Base-by-base conservation (phyloP, 2,113 vertebrate species). In the Phylloscopus trochilus region DNA sequence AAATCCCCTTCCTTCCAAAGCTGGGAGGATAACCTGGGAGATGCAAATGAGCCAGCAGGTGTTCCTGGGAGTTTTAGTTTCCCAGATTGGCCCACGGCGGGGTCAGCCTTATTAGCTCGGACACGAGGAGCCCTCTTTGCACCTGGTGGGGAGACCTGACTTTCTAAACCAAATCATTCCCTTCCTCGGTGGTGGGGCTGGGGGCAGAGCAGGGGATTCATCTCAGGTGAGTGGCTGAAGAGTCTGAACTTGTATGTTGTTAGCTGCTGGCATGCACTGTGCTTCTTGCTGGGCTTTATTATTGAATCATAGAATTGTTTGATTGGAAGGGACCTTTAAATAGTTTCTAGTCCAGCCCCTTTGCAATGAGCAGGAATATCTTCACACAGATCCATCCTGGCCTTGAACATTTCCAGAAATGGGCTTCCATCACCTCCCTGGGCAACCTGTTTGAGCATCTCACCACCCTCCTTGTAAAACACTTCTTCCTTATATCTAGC, bases 161-260 rank as follows among this genome's bases (percentile, higher is more conserved):
- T 68, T 60, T 79, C 43, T 69, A 69, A 91, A 67, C 6, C 21
- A 18, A n/a, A 18, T 16, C 3, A 10, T 52, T 60, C 10, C 6
- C 2, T 52, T n/a, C 5, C 4, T 27, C 4, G 1, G 21, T 30
- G 6, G 10, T 1, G 12, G 16, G 23, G 28, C 14, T 77, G 35
- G 5, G 5, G 4, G 17, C 4, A 12, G 31, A 69, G 26, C 2
- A 22, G 24, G 8, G 11, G 15, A 4, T 0, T 2, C 0, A 3
- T n/a, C 2, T 11, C 7, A 39, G 46, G 59, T 87, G 51, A 76
- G 78, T 75, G n/a, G 20, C 13, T 44, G 58, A 47, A 47, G 49
- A 56, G 23, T 23, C 6, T 79, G 46, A 37, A 8, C 41, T 41
- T 4, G 23, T 81, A 4, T 23, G 49, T 13, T 79, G 7, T 41